A percentile compares a stretch with the other conserved stretches of the same genome.
These are phyloP conservation scores for Thunnus maccoyii DNA, from an alignment of 2,113 vertebrate species.

Conservation along the genomic window DNA sequence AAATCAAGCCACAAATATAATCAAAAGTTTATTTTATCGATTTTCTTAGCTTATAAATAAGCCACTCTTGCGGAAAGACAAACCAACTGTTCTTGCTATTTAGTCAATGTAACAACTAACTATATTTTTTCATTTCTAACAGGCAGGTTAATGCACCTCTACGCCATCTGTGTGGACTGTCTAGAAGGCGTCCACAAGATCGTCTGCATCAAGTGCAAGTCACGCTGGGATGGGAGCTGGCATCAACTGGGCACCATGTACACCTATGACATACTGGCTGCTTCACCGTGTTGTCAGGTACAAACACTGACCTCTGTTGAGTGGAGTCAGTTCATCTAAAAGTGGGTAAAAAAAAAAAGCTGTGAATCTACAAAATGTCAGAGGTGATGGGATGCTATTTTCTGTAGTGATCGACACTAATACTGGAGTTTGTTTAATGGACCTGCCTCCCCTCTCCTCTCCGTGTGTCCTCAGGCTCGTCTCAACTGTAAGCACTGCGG, in stretches of 20 bases:
- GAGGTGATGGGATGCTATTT: too few species aligned
- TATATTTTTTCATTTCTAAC: conserved; percentile 29
- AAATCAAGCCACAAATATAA: too few species aligned
- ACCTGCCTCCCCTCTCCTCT: background rate
- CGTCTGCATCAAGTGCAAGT: conserved; percentile 99
- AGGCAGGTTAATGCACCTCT: conserved; percentile 99
- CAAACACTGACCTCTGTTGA: background rate
- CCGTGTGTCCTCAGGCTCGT: conserved; percentile 88
- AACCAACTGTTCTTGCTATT: background rate
- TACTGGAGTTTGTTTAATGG: too few species aligned
- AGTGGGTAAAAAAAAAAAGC: too few species aligned
- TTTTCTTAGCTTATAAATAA: background rate
- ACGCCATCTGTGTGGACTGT: conserved; percentile 98
- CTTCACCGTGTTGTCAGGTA: conserved; percentile 98
- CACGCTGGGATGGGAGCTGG: conserved; percentile 99
- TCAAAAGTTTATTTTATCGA: background rate
- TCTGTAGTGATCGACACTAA: too few species aligned
- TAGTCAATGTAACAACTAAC: background rate
- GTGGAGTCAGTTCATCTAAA: too few species aligned
- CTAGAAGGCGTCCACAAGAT: conserved; percentile 99
- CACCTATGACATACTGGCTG: conserved; percentile 98
- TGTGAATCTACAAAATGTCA: too few species aligned
- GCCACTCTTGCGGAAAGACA: background rate
- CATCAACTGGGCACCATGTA: conserved; percentile 99
- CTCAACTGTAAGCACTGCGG: conserved; percentile 99